These are phyloP conservation scores for Tamandua tetradactyla DNA, from an alignment of 2,797 vertebrate species.

Conservation along the genomic window DNA sequence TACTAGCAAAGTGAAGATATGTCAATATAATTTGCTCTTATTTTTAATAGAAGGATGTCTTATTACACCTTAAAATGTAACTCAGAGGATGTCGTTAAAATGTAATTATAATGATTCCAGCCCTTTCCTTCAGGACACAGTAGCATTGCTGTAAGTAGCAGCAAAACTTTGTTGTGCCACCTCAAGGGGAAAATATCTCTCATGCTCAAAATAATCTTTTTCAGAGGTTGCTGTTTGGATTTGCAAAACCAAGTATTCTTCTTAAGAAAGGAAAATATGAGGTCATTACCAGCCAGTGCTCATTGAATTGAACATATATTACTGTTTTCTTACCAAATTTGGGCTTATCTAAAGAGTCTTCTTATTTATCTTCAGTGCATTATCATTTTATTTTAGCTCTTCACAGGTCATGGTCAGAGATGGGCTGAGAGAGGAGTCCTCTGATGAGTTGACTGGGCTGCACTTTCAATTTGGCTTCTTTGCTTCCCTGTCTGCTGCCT, in stretches of 20 bases:
- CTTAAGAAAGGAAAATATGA: background rate
- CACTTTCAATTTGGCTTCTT: background rate
- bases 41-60: slow-evolving; percentile 68
- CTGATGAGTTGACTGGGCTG: background rate
- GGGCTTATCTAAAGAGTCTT: background rate
- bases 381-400: slow-evolving; percentile 21
- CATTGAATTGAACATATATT: background rate
- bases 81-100: slow-evolving; percentile 67
- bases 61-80: slow-evolving; percentile 51
- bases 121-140: slow-evolving; percentile 28
- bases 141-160: slow-evolving; percentile 35
- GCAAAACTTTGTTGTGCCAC: slow-evolving; percentile 3
- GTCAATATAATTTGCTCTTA: slow-evolving; percentile 68
- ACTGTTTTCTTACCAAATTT: background rate
- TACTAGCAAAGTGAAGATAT: slow-evolving; percentile 44
- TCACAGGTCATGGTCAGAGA: background rate
- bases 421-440: background rate
- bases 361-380: background rate
- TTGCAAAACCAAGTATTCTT: background rate
- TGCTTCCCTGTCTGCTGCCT: background rate
- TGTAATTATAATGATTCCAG: slow-evolving; percentile 57
- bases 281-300: background rate
- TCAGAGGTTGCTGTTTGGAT: background rate
- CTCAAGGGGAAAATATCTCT: slow-evolving; percentile 41
- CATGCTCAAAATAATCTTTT: slow-evolving; percentile 52